Conservation (phyloP, 2,113 vertebrate genomes). For the Tetrax tetrax region DNA sequence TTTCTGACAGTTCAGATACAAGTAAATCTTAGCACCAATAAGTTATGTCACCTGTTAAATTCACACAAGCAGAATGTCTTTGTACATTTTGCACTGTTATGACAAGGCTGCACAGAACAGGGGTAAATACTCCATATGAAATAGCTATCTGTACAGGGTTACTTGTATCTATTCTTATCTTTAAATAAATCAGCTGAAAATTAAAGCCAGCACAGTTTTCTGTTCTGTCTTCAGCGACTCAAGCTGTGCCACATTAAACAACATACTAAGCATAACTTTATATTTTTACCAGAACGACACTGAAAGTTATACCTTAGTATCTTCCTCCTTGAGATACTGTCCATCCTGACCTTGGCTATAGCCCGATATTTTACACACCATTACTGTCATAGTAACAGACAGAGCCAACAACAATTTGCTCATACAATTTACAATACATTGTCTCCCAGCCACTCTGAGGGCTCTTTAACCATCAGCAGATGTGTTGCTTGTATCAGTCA, state of each 20-base stretch:
- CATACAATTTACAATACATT: conserved; percentile 72
- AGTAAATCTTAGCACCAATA: conserved; percentile 30
- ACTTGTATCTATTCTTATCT: conserved; percentile 25
- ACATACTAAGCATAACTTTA: conserved; percentile 1
- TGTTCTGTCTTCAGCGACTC: conserved; percentile 15
- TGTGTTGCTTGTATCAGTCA: conserved; percentile 68
- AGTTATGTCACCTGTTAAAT: conserved; percentile 57
- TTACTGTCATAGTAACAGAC: conserved; percentile 56
- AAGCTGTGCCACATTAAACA: conserved; percentile 19
- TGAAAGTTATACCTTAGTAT: neutral
- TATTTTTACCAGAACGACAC: neutral
- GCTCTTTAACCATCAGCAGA: conserved; percentile 77
- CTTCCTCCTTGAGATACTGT: neutral
- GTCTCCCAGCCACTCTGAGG: conserved; percentile 67
- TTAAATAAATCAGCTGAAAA: conserved; percentile 22
- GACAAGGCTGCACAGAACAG: neutral
- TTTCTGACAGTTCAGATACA: conserved; percentile 47
- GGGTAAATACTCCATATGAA: neutral
- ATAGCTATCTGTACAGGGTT: neutral
- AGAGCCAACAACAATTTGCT: conserved; percentile 70
- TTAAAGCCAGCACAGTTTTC: neutral
- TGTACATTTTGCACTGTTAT: conserved; percentile 25
- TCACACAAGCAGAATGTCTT: conserved; percentile 22
- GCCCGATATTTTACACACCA: conserved; percentile 60
- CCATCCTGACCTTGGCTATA: conserved; percentile 57